phyloP scores from a whole-genome alignment of 2,888 invertebrate genomes.

The Conops quadrifasciatus region DNA sequence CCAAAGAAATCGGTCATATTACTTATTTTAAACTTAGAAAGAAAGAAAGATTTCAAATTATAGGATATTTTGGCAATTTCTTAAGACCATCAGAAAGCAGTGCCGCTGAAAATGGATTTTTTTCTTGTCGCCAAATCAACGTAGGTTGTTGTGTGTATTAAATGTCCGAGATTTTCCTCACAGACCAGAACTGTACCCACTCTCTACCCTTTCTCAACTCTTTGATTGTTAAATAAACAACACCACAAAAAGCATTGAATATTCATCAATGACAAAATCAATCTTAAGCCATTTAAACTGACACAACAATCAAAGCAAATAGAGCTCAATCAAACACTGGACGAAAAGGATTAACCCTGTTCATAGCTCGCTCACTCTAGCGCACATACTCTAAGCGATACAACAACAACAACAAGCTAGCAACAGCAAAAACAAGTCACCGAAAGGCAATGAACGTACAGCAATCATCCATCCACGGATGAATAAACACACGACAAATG shows the following conservation, averaged over 20 bases:
- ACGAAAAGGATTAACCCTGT: conserved; percentile 26
- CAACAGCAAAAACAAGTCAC: conserved; percentile 45
- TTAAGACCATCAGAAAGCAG: too few relatives aligned
- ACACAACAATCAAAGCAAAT: conserved; percentile 31
- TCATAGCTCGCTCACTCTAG: too few relatives aligned
- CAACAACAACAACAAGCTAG: too few relatives aligned
- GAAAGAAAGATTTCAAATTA: too few relatives aligned
- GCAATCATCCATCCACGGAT: conserved; percentile 19
- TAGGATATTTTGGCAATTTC: too few relatives aligned
- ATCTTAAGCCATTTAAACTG: conserved; percentile 33
- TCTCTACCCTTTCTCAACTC: conserved; percentile 4
- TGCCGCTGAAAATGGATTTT: too few relatives aligned
- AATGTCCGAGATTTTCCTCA: too few relatives aligned
- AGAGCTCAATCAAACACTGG: conserved; percentile 30
- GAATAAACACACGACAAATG: conserved; percentile 60
- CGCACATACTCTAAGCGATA: too few relatives aligned
- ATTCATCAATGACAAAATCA: conserved; percentile 26
- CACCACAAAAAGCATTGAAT: neutral
- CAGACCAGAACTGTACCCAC: neutral
- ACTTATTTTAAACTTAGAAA: too few relatives aligned
- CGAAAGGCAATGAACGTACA: conserved; percentile 37
- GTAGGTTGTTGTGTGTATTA: too few relatives aligned
- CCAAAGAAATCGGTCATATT: too few relatives aligned
- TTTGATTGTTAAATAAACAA: conserved; percentile 22
- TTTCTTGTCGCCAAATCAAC: neutral